Evolutionary conservation across 1,140 invertebrate genomes (phyloP), one percentile per base, ranked within the genome.

Genomic region (Formica selysi): DNA sequence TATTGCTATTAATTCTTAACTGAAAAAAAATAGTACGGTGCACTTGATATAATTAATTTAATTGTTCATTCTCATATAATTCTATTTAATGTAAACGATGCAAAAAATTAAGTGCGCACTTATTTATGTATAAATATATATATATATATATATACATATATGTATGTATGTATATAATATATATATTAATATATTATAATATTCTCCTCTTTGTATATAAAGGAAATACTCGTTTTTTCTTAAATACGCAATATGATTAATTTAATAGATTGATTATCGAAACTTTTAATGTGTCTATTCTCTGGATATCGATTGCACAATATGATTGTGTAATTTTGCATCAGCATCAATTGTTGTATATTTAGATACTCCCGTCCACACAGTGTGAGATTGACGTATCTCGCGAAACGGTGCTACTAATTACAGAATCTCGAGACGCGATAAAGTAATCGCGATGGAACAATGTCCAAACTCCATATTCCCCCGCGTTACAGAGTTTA

Each of bases 1-100:
- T 41, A 38, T 62, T 5, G 8, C 13, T 5, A 68, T 65, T 78
- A 78, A 76, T 44, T 64, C 19, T 64, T 32, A 10, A 76, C 36
- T 61, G 13, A 41, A 41, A 41, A 41, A 48, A 41, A 41, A 48
- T 48, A 13, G 3, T 48, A 48, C 8, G 10, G 11, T 13, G 7
- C 38, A 38, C 7, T 38, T 38, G 5, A 38, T 38, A 38, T 11
- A 44, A 44, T 44, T 44, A 44, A 44, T 44, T 44, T 11, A 44
- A 44, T 10, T 44, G 19, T 51, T 19, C 19, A 19, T 51, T 51
- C 3, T 51, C 16, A 51, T 51, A 51, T 51, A 51, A 51, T 51
- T 51, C 16, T 51, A 51, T 5, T 16, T 51, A 19, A 51, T 51
- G 0, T 19, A 51, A 51, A 51, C 16, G 5, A 51, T 51, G 48